Base-by-base conservation (phyloP, 2,797 vertebrate genomes). In the Sebastiscus albofasciatus region DNA sequence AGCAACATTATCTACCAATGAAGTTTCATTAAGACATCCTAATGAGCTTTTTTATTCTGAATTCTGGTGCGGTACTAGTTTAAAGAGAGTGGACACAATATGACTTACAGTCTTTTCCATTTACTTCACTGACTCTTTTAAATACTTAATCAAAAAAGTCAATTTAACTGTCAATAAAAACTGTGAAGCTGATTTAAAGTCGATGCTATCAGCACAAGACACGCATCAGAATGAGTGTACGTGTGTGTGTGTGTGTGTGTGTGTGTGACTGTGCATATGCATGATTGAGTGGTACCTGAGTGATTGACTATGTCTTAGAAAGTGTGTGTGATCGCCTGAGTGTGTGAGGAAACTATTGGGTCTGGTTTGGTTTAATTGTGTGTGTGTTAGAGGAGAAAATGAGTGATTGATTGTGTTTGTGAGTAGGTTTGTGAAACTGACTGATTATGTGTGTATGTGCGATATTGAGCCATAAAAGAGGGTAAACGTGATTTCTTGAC, bases 311-410 rank as follows among this genome's bases (percentile, higher is more conserved):
- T 56, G 70, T 78, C 75, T 72, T 7, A 31, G 66, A 14, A 58
- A 52, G 72, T 72, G 81, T 72, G 75, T 78, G 79, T 56, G 55
- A 66, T 55, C 49, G 62, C 12, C 3, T 39, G 49, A 42, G 72
- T 70, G 67, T 75, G 33, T 58, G 52, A 58, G 46, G 42, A 69
- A 78, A 52, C 92, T 91, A 91, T 82, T 89, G 92, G 92, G 92
- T 92, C 90, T 77, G 29, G 77, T 46, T 58, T 16, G 31, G 31
- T 39, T 26, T 61, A 18, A 62, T 5, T 61, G 80, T 55, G 62
- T 49, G 67, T 61, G 22, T 52, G 58, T 22, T 49, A 29, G 49
- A 60, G 36, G 62, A 68, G 58, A 46, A 64, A 62, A 26, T 55
- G n/a, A 65, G 42, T 64, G 62, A 85, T 72, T 82, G 66, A 85